phyloP scores from a whole-genome alignment of 1,140 invertebrate species.

The Tetramorium parvispinum region DNA sequence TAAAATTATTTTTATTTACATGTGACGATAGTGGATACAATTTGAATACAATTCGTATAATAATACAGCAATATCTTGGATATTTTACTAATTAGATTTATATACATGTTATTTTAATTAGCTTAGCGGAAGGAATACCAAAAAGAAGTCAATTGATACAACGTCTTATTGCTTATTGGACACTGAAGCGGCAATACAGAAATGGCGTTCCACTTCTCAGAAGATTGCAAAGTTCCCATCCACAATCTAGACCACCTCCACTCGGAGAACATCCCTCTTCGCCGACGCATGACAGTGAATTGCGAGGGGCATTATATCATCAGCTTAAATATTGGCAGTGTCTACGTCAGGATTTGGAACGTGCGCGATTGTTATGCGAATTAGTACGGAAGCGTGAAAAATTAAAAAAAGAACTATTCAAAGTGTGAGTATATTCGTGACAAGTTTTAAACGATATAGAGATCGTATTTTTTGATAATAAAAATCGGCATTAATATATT shows the following conservation, averaged over 20 bases:
- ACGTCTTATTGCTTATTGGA: conserved; percentile 96
- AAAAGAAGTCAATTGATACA: conserved; percentile 96
- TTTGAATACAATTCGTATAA: not conserved
- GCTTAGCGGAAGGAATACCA: conserved; percentile 86
- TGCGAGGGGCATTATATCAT: conserved; percentile 90
- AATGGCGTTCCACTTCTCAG: conserved; percentile 98
- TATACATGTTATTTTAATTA: conserved; percentile 53
- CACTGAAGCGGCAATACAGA: conserved; percentile 96
- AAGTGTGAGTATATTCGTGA: conserved; percentile 85
- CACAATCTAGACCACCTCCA: conserved; percentile 84
- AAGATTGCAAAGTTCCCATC: conserved; percentile 92
- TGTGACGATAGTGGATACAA: not conserved
- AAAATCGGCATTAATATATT: not conserved
- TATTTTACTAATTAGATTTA: not conserved
- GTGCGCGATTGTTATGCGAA: conserved; percentile 96
- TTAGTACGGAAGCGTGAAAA: conserved; percentile 98
- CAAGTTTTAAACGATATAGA: not conserved
- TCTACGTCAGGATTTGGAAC: conserved; percentile 96
- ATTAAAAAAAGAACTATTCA: conserved; percentile 95
- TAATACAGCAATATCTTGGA: not conserved
- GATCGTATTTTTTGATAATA: not conserved
- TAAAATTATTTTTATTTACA: not conserved
- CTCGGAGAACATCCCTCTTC: conserved; percentile 80
- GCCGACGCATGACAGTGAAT: conserved; percentile 85
- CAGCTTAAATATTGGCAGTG: conserved; percentile 98